Conservation (phyloP, 2,113 vertebrate genomes). For the Aviceda subcristata region DNA sequence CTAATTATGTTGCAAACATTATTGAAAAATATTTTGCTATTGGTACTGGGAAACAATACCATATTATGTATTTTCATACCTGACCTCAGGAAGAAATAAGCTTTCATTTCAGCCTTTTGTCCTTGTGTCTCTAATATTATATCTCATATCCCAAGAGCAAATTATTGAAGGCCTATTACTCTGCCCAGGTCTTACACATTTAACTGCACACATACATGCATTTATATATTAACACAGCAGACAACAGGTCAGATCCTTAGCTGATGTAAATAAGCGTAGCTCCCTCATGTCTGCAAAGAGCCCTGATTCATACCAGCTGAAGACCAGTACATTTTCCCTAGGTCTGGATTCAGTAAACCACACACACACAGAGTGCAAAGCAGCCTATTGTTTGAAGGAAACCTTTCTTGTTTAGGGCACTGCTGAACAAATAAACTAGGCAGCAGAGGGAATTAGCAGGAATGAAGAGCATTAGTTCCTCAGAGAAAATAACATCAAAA, state of each 20-base stretch:
- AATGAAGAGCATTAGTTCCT: conserved; percentile 56
- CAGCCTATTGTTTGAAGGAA: conserved; percentile 43
- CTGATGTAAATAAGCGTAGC: background rate
- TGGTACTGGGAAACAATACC: background rate
- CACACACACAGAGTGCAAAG: conserved; percentile 38
- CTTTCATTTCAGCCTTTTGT: background rate
- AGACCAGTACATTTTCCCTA: background rate
- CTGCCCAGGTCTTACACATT: background rate
- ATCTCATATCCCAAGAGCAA: background rate
- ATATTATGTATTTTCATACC: background rate
- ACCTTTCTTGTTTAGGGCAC: conserved; percentile 50
- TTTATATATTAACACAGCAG: background rate
- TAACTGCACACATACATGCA: background rate
- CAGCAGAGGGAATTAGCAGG: conserved; percentile 47
- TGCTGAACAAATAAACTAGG: conserved; percentile 55
- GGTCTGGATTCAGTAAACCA: conserved; percentile 58
- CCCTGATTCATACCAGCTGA: conserved; percentile 51
- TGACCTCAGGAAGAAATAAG: background rate
- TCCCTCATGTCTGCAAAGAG: background rate
- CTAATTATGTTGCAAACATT: background rate
- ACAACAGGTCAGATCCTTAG: background rate
- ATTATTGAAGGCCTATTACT: background rate
- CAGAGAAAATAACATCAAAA: conserved; percentile 33
- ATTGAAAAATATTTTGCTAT: background rate
- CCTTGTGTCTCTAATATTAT: background rate